Conservation (phyloP, 2,797 vertebrate species). For the Kryptolebias ocellatus region DNA sequence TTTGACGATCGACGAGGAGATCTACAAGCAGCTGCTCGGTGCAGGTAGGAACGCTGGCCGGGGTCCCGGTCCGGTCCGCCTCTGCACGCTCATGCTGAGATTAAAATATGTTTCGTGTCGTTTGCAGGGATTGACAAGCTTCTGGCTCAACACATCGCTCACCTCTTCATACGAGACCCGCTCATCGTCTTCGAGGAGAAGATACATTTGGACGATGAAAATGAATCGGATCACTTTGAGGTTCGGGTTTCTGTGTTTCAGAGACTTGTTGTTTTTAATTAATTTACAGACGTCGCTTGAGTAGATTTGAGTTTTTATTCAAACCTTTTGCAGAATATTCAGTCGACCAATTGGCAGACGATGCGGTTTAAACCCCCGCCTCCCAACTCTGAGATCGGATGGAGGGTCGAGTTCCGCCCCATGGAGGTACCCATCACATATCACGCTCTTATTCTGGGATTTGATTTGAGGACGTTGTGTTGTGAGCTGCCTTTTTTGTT, state of each 20-base stretch:
- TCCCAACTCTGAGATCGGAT: conserved; percentile 98
- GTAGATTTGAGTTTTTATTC: background rate
- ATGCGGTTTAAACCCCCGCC: conserved; percentile 99
- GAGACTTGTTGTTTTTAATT: background rate
- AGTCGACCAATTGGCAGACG: conserved; percentile 99
- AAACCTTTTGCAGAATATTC: conserved; percentile 88
- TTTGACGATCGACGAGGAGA: conserved; percentile 92
- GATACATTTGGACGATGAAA: conserved; percentile 95
- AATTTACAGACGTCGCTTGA: background rate
- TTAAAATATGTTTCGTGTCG: conserved; percentile 41
- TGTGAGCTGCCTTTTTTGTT: background rate
- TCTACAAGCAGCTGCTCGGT: conserved; percentile 89
- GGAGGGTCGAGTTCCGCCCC: conserved; percentile 98
- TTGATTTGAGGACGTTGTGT: background rate
- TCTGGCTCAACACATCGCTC: conserved; percentile 96
- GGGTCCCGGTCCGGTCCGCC: too few relatives aligned
- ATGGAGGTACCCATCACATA: conserved; percentile 89
- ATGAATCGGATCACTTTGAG: conserved; percentile 99
- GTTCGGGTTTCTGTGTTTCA: conserved; percentile 63
- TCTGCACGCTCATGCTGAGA: too few relatives aligned
- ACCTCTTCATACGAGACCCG: conserved; percentile 98
- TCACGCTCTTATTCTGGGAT: background rate
- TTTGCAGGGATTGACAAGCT: conserved; percentile 93
- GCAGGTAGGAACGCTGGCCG: conserved; percentile 81
- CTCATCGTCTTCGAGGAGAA: conserved; percentile 95